Evolutionary conservation across 1,140 invertebrate species (phyloP), one percentile per base, ranked within the genome.

Genomic region (Euglossa dilemma): DNA sequence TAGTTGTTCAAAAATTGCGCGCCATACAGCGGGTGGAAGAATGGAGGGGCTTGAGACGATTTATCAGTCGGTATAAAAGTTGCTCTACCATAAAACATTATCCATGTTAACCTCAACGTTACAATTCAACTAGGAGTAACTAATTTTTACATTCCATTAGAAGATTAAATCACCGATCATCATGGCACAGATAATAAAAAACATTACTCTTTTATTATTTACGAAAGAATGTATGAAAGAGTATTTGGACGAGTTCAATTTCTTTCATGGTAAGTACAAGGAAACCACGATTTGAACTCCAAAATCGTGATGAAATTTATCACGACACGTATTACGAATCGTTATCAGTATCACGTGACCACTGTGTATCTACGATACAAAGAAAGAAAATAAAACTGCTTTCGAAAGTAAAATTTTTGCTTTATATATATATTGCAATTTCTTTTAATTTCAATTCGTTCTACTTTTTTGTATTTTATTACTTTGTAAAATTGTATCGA

Each of bases 221-320:
- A 95, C 96, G 7, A 94, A 96, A 89, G 93, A 97, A 91, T 97
- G 97, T 92, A 96, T 96, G 79, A 95, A 97, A 89, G 96, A 96
- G 91, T 98, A 97, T 93, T 97, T 97, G 89, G 90, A 95, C 25
- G 95, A 97, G 43, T 96, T 95, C 75, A 97, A 98, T 92, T 97
- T 97, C 89, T 92, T 97, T 28, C 95, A 98, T 92, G 96, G 97
- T 97, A 95, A 95, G 95, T 90, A 50, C 4, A 12, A 54, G 20
- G 12, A 52, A 77, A 56, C 66, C 9, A 52, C 83, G 83, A 70
- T 54, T 72, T 50, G 56, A n/a, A 59, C 70, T 2, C 28, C 28
- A n/a, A 14, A 56, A 12, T 72, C n/a, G 18, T n/a, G 6, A 36
- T 6, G 43, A 18, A 16, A 36, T 72, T 72, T n/a, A 45, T 54